Conservation (phyloP, 37 sponge, comb jelly and placozoan species). For the Halisarca cf. caerulea region DNA sequence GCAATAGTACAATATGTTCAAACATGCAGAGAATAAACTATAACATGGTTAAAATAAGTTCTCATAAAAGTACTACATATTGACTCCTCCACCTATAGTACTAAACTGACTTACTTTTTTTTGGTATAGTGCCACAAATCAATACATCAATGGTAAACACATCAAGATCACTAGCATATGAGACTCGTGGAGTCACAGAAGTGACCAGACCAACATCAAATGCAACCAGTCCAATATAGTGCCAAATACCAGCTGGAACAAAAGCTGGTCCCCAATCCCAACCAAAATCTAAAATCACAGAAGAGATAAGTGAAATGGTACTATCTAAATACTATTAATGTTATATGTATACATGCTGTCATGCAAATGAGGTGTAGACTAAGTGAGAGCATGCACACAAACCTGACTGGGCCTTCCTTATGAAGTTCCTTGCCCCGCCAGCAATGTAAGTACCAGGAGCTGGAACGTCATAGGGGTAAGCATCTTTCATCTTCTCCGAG, state of each 20-base stretch:
- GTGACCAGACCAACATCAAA: constrained; percentile 34
- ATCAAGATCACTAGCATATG: constrained; percentile 1
- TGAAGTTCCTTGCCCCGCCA: constrained; percentile 66
- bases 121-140: not conserved
- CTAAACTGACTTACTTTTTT: not conserved
- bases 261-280: constrained; percentile 99
- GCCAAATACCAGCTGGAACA: constrained; percentile 89
- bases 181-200: constrained; percentile 43
- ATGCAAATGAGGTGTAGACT: too few relatives aligned
- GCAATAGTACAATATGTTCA: too few relatives aligned
- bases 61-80: too few relatives aligned
- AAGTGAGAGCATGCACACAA: too few relatives aligned
- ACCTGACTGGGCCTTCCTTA: constrained; percentile 88
- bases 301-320: too few relatives aligned
- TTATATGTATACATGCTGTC: too few relatives aligned
- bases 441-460: constrained; percentile 48
- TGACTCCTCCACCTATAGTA: not conserved
- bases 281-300: constrained; percentile 85
- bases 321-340: too few relatives aligned
- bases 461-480: constrained; percentile 64
- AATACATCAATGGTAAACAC: not conserved
- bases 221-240: constrained; percentile 6
- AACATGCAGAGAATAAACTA: too few relatives aligned
- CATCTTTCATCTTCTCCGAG: constrained; percentile 25
- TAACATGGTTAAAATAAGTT: too few relatives aligned